Evolutionary conservation across 2,888 invertebrate species (phyloP).

Genomic region (Drosophila lutescens): DNA sequence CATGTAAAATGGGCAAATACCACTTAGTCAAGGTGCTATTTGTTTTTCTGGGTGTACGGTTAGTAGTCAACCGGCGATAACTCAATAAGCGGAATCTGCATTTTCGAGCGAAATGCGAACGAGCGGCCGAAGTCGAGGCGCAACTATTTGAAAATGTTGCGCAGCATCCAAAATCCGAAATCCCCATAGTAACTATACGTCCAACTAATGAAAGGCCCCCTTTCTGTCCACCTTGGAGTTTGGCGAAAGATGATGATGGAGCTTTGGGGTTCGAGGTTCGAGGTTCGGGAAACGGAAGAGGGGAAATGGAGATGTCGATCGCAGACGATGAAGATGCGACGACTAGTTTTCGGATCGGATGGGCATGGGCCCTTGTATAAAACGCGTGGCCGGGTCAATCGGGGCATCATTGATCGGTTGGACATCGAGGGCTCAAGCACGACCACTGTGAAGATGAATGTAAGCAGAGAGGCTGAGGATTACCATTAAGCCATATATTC

Average conservation of each 20-base stretch:
- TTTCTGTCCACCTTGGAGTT: not conserved
- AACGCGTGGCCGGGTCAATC: conserved; percentile 75
- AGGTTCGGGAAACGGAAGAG: not conserved
- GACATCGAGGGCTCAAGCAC: conserved; percentile 77
- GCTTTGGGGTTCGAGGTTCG: no score
- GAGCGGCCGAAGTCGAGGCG: conserved; percentile 5
- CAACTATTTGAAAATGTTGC: conserved; percentile 15
- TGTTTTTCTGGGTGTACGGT: conserved; percentile 21
- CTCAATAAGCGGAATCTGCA: conserved; percentile 38
- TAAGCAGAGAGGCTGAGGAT: conserved; percentile 61
- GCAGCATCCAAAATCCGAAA: conserved; percentile 7
- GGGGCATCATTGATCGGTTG: conserved; percentile 81
- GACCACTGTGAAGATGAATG: conserved; percentile 82
- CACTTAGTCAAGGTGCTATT: conserved; percentile 1
- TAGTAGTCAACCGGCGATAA: conserved; percentile 26
- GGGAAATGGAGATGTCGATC: not conserved
- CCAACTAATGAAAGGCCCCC: conserved; percentile 10
- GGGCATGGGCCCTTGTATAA: conserved; percentile 73
- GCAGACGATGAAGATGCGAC: conserved; percentile 25
- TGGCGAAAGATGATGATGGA: conserved; percentile 23
- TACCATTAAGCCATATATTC: conserved; percentile 4
- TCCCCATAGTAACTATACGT: not conserved
- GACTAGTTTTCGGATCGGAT: conserved; percentile 3
- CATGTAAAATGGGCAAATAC: not conserved
- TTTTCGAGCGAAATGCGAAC: conserved; percentile 28